A percentile compares a stretch with the other conserved stretches of the same genome.
Evolutionary conservation across 2,797 vertebrate species (phyloP).

Genomic region (Sorex maritimensis): DNA sequence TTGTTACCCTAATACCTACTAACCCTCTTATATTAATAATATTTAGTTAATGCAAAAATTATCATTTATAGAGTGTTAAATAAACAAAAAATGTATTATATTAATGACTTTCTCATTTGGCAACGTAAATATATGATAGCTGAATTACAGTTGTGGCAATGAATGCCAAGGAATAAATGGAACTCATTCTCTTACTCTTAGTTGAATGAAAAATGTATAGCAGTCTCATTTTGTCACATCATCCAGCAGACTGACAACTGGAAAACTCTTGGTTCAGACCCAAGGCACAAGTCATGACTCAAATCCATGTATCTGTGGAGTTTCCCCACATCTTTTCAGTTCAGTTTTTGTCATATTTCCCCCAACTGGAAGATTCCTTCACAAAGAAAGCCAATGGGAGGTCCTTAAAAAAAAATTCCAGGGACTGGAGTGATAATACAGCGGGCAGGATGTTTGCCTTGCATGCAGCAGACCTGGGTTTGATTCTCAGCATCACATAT

Average conservation of each 20-base stretch:
- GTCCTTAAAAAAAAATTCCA: slow-evolving; percentile 12
- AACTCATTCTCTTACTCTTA: slow-evolving; percentile 20
- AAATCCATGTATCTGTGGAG: background rate
- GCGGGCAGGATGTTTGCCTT: too few relatives aligned
- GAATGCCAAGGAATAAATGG: slow-evolving; percentile 61
- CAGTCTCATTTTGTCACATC: slow-evolving; percentile 4
- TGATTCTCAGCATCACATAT: too few relatives aligned
- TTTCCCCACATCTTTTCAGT: background rate
- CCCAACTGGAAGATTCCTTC: slow-evolving; percentile 72
- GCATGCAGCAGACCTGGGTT: too few relatives aligned
- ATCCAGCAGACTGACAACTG: background rate
- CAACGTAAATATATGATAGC: slow-evolving; percentile 35
- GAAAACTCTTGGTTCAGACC: slow-evolving; percentile 58
- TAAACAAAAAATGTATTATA: slow-evolving; percentile 56
- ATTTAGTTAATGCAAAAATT: too few relatives aligned
- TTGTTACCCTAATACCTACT: background rate
- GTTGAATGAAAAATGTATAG: background rate
- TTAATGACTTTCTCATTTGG: slow-evolving; percentile 4
- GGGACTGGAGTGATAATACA: too few relatives aligned
- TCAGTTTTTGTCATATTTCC: slow-evolving; percentile 70
- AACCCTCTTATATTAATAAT: background rate
- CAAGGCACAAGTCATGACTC: slow-evolving; percentile 30
- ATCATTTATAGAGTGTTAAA: background rate
- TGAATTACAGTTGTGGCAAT: slow-evolving; percentile 5
- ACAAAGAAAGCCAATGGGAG: slow-evolving; percentile 67